phyloP scores from a whole-genome alignment of 1,140 invertebrate genomes.

The Drosophila busckii region DNA sequence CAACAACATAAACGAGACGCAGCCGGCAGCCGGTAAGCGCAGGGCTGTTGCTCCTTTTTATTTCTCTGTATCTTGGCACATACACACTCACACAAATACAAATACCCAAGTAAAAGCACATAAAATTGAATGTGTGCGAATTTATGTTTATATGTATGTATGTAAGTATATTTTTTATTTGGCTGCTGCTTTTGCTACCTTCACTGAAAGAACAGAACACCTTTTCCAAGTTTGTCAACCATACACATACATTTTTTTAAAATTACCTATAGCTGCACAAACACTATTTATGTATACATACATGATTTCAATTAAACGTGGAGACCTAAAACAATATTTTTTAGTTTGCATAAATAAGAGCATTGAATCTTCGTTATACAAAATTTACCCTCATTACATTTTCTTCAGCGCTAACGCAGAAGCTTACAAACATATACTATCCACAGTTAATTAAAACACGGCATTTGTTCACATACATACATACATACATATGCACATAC shows the following conservation, averaged over 20 bases:
- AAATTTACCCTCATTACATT: too few species aligned
- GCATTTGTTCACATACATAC: neutral
- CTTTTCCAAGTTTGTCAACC: too few species aligned
- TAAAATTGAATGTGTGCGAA: constrained; percentile 28
- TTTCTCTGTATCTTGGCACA: constrained; percentile 16
- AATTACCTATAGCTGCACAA: too few species aligned
- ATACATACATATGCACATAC: neutral
- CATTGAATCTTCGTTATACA: too few species aligned
- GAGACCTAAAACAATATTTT: too few species aligned
- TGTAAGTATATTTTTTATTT: constrained; percentile 6
- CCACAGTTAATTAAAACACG: too few species aligned
- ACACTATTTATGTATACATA: too few species aligned
- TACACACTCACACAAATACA: neutral
- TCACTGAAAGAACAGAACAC: neutral
- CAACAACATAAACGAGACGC: neutral
- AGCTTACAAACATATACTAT: too few species aligned
- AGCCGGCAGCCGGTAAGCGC: constrained; percentile 40
- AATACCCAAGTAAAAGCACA: constrained; percentile 28
- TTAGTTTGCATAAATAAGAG: too few species aligned
- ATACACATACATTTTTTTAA: too few species aligned
- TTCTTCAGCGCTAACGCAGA: too few species aligned
- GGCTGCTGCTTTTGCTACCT: neutral
- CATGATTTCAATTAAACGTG: too few species aligned
- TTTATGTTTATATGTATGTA: constrained; percentile 19
- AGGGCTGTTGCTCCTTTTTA: constrained; percentile 60